These are phyloP conservation scores for Allacma fusca DNA, from an alignment of 2,888 invertebrate genomes.

Conservation along the genomic window DNA sequence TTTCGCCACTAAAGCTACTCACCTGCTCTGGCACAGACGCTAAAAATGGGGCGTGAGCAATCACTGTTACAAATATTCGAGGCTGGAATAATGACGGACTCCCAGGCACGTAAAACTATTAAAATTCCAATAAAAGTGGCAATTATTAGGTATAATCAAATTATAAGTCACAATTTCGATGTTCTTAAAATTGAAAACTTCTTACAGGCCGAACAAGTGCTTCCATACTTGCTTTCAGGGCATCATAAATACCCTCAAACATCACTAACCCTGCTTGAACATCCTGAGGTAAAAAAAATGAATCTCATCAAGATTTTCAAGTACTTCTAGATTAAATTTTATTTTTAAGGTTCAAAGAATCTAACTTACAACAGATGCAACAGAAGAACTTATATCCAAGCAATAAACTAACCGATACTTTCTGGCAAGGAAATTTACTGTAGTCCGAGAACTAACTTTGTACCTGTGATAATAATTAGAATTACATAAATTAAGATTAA, in stretches of 20 bases:
- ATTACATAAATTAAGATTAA: neutral
- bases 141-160: too few relatives aligned
- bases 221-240: conserved; percentile 69
- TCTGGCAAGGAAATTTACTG: conserved; percentile 74
- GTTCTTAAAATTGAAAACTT: neutral
- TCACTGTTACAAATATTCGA: conserved; percentile 76
- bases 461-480: conserved; percentile 64
- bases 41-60: conserved; percentile 79
- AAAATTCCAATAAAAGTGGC: conserved; percentile 62
- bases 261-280: conserved; percentile 71
- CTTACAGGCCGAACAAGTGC: conserved; percentile 69
- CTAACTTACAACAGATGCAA: conserved; percentile 73
- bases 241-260: conserved; percentile 70
- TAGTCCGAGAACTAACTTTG: conserved; percentile 69
- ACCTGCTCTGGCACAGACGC: conserved; percentile 75
- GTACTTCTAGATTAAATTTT: neutral
- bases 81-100: conserved; percentile 72
- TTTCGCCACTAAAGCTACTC: neutral
- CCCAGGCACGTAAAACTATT: conserved; percentile 75
- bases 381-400: conserved; percentile 80
- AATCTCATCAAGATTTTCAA: conserved; percentile 26
- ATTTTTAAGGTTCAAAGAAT: neutral
- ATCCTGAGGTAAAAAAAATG: conserved; percentile 64
- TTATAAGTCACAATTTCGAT: too few relatives aligned
- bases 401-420: conserved; percentile 78